A percentile compares a stretch with the other conserved stretches of the same genome.
phyloP scores from a whole-genome alignment of 2,113 vertebrate genomes.

The Lagopus leucura region DNA sequence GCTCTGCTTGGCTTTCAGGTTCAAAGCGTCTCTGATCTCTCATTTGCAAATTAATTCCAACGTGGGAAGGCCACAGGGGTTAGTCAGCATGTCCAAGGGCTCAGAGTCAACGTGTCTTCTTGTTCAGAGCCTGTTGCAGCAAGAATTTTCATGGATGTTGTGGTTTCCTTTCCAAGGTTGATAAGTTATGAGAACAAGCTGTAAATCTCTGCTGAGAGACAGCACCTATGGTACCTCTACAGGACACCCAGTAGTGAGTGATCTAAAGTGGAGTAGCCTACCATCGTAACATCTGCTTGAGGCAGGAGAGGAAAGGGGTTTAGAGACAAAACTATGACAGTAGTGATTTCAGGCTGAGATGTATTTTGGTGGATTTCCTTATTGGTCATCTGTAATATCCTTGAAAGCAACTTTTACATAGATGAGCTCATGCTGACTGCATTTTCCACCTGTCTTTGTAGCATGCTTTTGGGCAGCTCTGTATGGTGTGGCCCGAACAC shows the following conservation, averaged over 20 bases:
- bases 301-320: not conserved
- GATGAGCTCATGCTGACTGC: not conserved
- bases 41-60: not conserved
- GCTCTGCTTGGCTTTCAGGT: not conserved
- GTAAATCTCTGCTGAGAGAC: not conserved
- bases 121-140: not conserved
- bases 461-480: not conserved
- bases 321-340: not conserved
- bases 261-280: not conserved
- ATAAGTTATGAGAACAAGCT: not conserved
- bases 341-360: not conserved
- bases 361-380: not conserved
- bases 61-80: not conserved
- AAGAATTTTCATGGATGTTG: not conserved
- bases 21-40: not conserved
- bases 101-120: not conserved
- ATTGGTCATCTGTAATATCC: not conserved
- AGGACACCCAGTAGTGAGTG: not conserved
- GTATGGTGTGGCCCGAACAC: not conserved
- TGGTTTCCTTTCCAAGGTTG: not conserved
- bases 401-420: not conserved
- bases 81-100: not conserved
- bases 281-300: not conserved
- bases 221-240: not conserved
- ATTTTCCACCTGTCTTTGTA: not conserved